Percentiles rank a stretch among this genome's conserved stretches.
Conservation (phyloP, 2,888 invertebrate species). For the Lottia gigantea region DNA sequence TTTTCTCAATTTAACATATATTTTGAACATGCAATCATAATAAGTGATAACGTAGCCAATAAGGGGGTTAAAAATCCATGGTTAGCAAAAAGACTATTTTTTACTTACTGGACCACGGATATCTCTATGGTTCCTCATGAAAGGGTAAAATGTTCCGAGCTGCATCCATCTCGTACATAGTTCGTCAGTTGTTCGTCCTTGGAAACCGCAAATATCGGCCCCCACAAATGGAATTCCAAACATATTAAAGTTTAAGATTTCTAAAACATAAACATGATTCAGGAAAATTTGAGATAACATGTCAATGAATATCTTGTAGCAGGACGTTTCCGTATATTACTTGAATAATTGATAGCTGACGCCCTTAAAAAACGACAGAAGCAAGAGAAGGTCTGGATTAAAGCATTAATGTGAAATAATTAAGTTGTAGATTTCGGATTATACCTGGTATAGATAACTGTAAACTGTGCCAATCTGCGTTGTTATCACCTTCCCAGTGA, state of each 20-base stretch:
- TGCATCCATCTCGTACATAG: slow-evolving; percentile 66
- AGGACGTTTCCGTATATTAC: not conserved
- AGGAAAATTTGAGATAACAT: not conserved
- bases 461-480: slow-evolving; percentile 71
- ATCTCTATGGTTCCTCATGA: slow-evolving; percentile 65
- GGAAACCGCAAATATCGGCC: slow-evolving; percentile 66
- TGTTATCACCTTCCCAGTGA: slow-evolving; percentile 69
- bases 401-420: no score
- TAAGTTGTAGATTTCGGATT: no score
- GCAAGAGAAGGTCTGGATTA: no score
- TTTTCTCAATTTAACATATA: no score
- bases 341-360: no score
- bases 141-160: slow-evolving; percentile 66
- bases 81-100: not conserved
- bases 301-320: no score
- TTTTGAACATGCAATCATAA: no score
- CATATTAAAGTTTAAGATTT: slow-evolving; percentile 75
- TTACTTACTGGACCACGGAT: slow-evolving; percentile 1
- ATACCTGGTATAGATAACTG: slow-evolving; percentile 73
- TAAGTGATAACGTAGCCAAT: no score
- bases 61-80: no score
- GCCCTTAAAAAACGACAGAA: no score
- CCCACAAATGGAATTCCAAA: slow-evolving; percentile 66
- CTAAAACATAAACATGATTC: slow-evolving; percentile 63
- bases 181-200: slow-evolving; percentile 57